Evolutionary conservation across 2,888 invertebrate genomes (phyloP), one percentile per base, ranked within the genome.

Genomic region (Reticulitermes lucifugus): DNA sequence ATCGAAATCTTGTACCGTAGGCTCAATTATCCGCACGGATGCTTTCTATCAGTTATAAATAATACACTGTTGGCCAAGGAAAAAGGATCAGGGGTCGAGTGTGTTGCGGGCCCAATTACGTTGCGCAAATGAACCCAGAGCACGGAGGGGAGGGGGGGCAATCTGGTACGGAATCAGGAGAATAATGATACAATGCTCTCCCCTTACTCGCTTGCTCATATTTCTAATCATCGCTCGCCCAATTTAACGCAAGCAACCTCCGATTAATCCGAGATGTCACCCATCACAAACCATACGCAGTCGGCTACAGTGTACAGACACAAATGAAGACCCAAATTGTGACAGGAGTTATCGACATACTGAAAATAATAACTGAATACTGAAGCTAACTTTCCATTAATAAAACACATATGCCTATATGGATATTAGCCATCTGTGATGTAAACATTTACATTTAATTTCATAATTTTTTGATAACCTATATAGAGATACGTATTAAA

Each of bases 181-280:
- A 84, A 84, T 80, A 84, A 84, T 84, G 84, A 79, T 73, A 71
- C 83, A 51, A 18, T 59, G 14, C 29, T 51, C 83, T 75, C 83
- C 80, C 71, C 80, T 80, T 71, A 25, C 60, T 71, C 71, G 51
- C 55, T 71, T 70, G 85, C 85, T 86, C 86, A 86, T 86, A 86
- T 86, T 86, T 86, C 86, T 86, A 85, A 86, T 86, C 85, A 86
- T 85, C 79, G 85, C 83, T 60, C 85, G 86, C 85, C 83, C 86
- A 85, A 86, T 86, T 86, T 85, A 85, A 85, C 86, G 84, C 77
- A 80, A 82, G 82, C 83, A 80, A 85, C 86, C 86, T 85, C 82
- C 86, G 86, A 85, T 86, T 86, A 85, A 86, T 85, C 85, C 86
- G 79, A 85, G 85, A 85, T 83, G 85, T 82, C 86, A 83, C 83